Percentiles rank a stretch among this genome's conserved stretches.
These are phyloP conservation scores for Pelagia noctiluca DNA, from an alignment of 30 jellyfish, hydroid and myxozoan species.

Conservation along the genomic window DNA sequence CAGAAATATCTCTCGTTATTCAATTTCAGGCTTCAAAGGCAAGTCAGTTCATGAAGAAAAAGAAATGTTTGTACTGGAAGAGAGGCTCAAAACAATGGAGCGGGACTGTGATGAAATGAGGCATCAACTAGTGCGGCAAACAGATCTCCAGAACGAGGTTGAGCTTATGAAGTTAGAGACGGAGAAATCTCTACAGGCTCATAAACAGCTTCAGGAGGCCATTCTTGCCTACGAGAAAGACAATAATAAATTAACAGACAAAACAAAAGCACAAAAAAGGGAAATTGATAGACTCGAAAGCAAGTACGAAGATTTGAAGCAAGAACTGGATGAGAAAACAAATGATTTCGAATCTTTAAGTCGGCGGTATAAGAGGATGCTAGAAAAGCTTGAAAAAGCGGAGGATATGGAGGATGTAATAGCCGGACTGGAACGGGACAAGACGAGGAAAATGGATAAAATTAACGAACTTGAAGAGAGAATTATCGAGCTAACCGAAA, in stretches of 20 bases:
- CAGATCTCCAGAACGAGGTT: constrained; percentile 74
- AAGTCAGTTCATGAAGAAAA: neutral
- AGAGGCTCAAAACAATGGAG: constrained; percentile 34
- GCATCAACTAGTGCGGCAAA: constrained; percentile 58
- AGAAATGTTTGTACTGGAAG: constrained; percentile 23
- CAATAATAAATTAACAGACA: constrained; percentile 66
- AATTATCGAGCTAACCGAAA: constrained; percentile 37
- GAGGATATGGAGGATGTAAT: constrained; percentile 78
- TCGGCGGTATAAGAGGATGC: constrained; percentile 62
- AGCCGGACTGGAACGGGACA: constrained; percentile 75
- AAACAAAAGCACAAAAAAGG: constrained; percentile 26
- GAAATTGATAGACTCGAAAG: constrained; percentile 61
- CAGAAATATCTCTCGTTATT: too few relatives aligned
- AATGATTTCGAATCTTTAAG: constrained; percentile 62
- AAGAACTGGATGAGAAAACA: constrained; percentile 61
- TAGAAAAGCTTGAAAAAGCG: constrained; percentile 65
- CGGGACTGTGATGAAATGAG: constrained; percentile 26
- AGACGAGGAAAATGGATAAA: constrained; percentile 65
- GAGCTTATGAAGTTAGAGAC: constrained; percentile 74
- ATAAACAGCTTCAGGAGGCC: constrained; percentile 73
- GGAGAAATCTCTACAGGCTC: constrained; percentile 89
- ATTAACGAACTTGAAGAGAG: constrained; percentile 74
- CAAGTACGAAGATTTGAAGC: constrained; percentile 45
- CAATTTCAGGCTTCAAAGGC: neutral
- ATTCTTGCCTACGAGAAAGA: constrained; percentile 72